Percentiles rank a stretch among this genome's conserved stretches.
phyloP scores from a whole-genome alignment of 2,888 invertebrate species.

The Trachelus tabidus region DNA sequence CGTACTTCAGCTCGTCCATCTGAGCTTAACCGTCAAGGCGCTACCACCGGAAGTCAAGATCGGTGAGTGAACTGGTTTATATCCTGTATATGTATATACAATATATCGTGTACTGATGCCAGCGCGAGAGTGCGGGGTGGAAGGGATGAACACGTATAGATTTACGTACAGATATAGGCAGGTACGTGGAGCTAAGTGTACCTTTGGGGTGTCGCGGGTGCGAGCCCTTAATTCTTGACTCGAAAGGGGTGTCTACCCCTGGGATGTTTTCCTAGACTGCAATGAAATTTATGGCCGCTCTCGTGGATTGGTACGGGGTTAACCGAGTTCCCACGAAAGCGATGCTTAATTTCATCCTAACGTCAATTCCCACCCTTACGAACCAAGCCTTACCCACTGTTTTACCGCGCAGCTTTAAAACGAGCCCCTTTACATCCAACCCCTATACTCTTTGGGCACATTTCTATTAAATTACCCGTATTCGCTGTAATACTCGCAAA shows the following conservation, averaged over 20 bases:
- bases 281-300: background rate
- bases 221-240: background rate
- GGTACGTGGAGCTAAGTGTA: background rate
- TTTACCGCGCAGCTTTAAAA: background rate
- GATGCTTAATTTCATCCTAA: background rate
- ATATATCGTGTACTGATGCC: background rate
- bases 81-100: background rate
- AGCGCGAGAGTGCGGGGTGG: background rate
- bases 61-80: slow-evolving; percentile 47
- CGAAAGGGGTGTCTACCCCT: background rate
- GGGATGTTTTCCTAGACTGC: background rate
- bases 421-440: background rate
- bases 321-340: background rate
- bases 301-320: background rate
- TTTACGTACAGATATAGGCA: background rate
- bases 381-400: background rate
- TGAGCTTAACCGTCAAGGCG: slow-evolving; percentile 50
- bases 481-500: background rate
- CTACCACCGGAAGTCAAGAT: slow-evolving; percentile 63
- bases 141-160: background rate
- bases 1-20: slow-evolving; percentile 54
- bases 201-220: background rate
- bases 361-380: background rate
- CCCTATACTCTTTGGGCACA: background rate
- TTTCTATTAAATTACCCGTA: background rate